Percentiles rank a stretch among this genome's conserved stretches.
Conservation (phyloP, 2,888 invertebrate genomes). For the Anarsia innoxiella region DNA sequence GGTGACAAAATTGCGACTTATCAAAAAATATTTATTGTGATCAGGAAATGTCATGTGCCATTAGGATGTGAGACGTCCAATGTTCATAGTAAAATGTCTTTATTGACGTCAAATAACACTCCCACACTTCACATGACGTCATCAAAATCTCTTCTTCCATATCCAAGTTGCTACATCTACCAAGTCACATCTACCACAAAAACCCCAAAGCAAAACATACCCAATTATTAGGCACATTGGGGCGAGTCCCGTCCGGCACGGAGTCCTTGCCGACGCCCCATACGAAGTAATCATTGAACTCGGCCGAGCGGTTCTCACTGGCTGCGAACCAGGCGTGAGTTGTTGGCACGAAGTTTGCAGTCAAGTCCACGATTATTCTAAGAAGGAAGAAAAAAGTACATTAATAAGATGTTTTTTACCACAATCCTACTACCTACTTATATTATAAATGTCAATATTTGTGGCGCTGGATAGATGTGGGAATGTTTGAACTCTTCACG, state of each 20-base stretch:
- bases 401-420: background rate
- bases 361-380: constrained; percentile 81
- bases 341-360: constrained; percentile 81
- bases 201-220: too few relatives aligned
- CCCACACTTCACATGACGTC: too few relatives aligned
- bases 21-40: too few relatives aligned
- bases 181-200: too few relatives aligned
- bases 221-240: constrained; percentile 82
- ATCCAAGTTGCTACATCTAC: too few relatives aligned
- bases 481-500: background rate
- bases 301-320: constrained; percentile 73
- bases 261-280: constrained; percentile 76
- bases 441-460: background rate
- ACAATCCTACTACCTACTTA: background rate
- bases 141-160: too few relatives aligned
- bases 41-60: too few relatives aligned
- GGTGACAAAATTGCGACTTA: too few relatives aligned
- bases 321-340: constrained; percentile 83
- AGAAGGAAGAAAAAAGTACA: constrained; percentile 4
- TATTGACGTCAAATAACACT: too few relatives aligned
- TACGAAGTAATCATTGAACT: constrained; percentile 84
- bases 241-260: constrained; percentile 29
- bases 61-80: too few relatives aligned
- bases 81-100: too few relatives aligned
- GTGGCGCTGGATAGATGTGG: background rate